Evolutionary conservation across 2,113 vertebrate genomes (phyloP).

Genomic region (Sminthopsis crassicaudata): DNA sequence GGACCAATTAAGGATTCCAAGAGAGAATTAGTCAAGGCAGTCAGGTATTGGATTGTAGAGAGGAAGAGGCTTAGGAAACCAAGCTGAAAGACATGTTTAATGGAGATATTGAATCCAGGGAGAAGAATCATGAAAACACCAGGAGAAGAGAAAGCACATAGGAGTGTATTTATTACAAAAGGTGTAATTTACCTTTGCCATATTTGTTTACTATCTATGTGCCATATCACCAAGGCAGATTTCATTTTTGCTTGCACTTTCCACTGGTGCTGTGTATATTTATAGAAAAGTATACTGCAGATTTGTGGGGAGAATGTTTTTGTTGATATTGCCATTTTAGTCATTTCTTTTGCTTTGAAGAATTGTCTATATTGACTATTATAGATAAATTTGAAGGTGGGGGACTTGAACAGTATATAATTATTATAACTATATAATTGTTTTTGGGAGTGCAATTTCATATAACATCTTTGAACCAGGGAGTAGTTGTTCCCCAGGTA

Average conservation of each 20-base stretch:
- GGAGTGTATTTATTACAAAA: neutral
- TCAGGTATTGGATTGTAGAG: neutral
- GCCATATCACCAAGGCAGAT: neutral
- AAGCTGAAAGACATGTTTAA: neutral
- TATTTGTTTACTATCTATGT: neutral
- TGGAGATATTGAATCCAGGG: neutral
- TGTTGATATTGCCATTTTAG: neutral
- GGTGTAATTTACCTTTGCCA: neutral
- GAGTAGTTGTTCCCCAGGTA: neutral
- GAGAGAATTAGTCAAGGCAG: neutral
- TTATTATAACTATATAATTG: neutral
- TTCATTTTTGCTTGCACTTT: neutral
- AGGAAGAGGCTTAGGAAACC: neutral
- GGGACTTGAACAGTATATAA: neutral
- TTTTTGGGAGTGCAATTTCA: neutral
- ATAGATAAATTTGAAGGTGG: neutral
- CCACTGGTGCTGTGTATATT: neutral
- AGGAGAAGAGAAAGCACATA: neutral
- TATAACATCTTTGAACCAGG: neutral
- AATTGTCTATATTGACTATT: neutral
- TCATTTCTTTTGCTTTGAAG: neutral
- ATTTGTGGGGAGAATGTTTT: neutral
- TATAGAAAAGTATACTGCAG: neutral
- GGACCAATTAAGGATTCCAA: neutral
- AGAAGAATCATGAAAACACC: neutral